These are phyloP conservation scores for Phyllotreta cruciferae DNA, from an alignment of 2,888 invertebrate species.

Conservation along the genomic window DNA sequence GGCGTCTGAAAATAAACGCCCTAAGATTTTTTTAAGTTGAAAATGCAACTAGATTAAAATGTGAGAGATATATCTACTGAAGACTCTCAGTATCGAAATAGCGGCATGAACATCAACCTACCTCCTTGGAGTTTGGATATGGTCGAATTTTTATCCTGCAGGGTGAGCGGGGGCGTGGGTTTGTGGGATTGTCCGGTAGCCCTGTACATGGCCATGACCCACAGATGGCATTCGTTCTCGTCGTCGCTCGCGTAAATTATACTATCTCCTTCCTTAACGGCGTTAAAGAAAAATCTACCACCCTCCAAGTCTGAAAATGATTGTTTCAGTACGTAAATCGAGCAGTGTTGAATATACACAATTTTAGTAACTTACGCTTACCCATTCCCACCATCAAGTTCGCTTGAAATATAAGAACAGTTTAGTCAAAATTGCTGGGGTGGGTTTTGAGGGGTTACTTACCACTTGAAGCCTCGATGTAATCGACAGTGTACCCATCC, in stretches of 20 bases:
- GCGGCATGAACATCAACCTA: conserved; percentile 57
- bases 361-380: conserved; percentile 63
- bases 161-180: conserved; percentile 87
- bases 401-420: conserved; percentile 65
- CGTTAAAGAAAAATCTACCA: conserved; percentile 96
- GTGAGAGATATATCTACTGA: background rate
- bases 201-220: conserved; percentile 99
- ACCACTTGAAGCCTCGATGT: conserved; percentile 96
- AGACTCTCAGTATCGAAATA: background rate
- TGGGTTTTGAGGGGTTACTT: conserved; percentile 44
- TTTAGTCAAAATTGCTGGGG: conserved; percentile 17
- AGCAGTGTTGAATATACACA: conserved; percentile 37
- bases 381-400: conserved; percentile 93
- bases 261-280: conserved; percentile 97
- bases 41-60: too few relatives aligned
- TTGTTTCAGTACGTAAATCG: conserved; percentile 40
- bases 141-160: conserved; percentile 83
- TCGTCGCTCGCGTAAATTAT: conserved; percentile 95
- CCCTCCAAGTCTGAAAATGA: conserved; percentile 81
- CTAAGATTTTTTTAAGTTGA: too few relatives aligned
- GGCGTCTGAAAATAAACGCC: conserved; percentile 69
- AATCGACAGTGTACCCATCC: conserved; percentile 99
- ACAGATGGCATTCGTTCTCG: conserved; percentile 96
- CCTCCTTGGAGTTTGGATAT: conserved; percentile 91
- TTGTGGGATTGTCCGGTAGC: conserved; percentile 99